Conservation (phyloP, 1,140 invertebrate species). For the Caerostris darwini region DNA sequence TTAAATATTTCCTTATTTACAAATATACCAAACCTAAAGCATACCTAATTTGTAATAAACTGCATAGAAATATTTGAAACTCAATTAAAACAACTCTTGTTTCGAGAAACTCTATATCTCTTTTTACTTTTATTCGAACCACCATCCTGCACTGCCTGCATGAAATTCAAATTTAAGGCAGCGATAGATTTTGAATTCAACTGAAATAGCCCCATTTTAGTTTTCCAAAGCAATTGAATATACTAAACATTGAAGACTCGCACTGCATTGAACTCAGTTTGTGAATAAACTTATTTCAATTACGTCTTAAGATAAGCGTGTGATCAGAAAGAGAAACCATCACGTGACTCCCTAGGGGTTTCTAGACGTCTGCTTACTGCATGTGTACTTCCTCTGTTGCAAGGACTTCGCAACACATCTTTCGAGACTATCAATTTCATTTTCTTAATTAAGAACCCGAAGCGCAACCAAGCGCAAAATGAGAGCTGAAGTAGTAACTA, state of each 20-base stretch:
- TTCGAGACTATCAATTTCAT: background rate
- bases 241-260: background rate
- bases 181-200: background rate
- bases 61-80: background rate
- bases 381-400: background rate
- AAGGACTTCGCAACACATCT: background rate
- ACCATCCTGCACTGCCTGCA: background rate
- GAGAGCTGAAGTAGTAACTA: constrained; percentile 7
- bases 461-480: constrained; percentile 9
- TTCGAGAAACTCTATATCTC: background rate
- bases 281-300: background rate
- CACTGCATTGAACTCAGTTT: background rate
- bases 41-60: no score
- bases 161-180: background rate
- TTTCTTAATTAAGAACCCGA: background rate
- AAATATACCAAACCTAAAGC: no score
- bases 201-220: background rate
- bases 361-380: background rate
- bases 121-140: background rate
- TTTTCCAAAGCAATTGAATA: background rate
- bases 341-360: background rate
- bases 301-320: background rate
- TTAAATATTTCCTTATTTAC: no score
- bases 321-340: background rate
- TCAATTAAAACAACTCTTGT: background rate